Conservation (phyloP, 2,113 vertebrate species). For the Bettongia penicillata region DNA sequence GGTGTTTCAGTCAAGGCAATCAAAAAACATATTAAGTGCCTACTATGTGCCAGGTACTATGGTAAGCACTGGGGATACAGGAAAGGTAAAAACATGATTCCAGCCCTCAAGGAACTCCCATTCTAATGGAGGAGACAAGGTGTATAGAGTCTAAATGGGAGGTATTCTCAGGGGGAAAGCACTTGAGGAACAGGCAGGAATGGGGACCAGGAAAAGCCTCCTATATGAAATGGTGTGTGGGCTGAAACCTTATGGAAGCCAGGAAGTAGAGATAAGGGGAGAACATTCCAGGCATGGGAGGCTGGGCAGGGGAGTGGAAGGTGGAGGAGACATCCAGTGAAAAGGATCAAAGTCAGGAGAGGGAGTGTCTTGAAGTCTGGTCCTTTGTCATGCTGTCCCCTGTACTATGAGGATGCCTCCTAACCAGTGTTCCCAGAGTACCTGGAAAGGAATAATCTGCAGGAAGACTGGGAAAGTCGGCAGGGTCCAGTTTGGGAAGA, state of each 20-base stretch:
- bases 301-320: neutral
- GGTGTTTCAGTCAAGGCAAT: neutral
- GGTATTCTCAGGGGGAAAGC: neutral
- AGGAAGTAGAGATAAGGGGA: neutral
- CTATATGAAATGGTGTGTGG: neutral
- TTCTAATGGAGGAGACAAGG: neutral
- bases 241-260: neutral
- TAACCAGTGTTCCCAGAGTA: neutral
- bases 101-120: neutral
- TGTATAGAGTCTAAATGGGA: neutral
- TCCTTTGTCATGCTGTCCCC: neutral
- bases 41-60: neutral
- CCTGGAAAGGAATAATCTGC: neutral
- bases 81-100: neutral
- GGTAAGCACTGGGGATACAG: neutral
- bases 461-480: neutral
- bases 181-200: neutral
- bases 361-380: neutral
- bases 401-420: neutral
- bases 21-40: neutral
- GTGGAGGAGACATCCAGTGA: neutral
- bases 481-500: neutral
- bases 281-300: neutral
- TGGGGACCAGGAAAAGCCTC: neutral
- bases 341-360: neutral